Percentiles rank a stretch among this genome's conserved stretches.
These are phyloP conservation scores for Rhyacophila brunnea DNA, from an alignment of 1,140 invertebrate genomes.

Conservation along the genomic window DNA sequence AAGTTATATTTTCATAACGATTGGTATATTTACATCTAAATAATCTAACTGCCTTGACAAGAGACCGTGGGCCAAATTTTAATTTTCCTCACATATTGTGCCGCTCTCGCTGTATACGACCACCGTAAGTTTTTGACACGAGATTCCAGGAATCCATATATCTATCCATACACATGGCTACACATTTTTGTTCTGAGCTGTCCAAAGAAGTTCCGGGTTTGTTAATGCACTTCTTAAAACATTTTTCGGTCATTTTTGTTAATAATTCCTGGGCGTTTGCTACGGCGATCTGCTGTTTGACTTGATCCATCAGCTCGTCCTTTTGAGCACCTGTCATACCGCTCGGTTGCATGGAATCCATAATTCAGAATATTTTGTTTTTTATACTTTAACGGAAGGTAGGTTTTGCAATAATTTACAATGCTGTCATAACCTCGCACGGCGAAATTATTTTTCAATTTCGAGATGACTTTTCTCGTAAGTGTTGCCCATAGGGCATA, in stretches of 20 bases:
- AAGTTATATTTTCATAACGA: slow-evolving; percentile 10
- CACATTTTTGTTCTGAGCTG: slow-evolving; percentile 94
- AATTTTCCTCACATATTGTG: slow-evolving; percentile 47
- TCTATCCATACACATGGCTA: slow-evolving; percentile 96
- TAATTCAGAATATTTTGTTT: slow-evolving; percentile 38
- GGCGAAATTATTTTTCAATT: too few species aligned
- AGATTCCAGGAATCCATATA: slow-evolving; percentile 96
- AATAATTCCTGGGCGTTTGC: slow-evolving; percentile 93
- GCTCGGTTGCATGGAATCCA: slow-evolving; percentile 7
- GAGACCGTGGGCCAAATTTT: neutral
- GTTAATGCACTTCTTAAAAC: slow-evolving; percentile 90
- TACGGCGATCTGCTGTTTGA: slow-evolving; percentile 93
- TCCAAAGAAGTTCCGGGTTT: slow-evolving; percentile 90
- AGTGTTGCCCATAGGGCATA: too few species aligned
- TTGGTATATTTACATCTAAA: slow-evolving; percentile 27
- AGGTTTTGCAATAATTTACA: neutral
- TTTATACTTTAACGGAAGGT: too few species aligned
- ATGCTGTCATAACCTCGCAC: too few species aligned
- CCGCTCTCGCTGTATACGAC: slow-evolving; percentile 75
- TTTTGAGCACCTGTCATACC: slow-evolving; percentile 68
- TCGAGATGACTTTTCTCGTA: too few species aligned
- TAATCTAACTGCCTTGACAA: slow-evolving; percentile 1
- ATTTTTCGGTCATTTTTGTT: slow-evolving; percentile 96
- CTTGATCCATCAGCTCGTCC: slow-evolving; percentile 91
- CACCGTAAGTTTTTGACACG: slow-evolving; percentile 81